Percentiles rank a stretch among this genome's conserved stretches.
phyloP scores from a whole-genome alignment of 2,888 invertebrate species.

The Yponomeuta sedellus region DNA sequence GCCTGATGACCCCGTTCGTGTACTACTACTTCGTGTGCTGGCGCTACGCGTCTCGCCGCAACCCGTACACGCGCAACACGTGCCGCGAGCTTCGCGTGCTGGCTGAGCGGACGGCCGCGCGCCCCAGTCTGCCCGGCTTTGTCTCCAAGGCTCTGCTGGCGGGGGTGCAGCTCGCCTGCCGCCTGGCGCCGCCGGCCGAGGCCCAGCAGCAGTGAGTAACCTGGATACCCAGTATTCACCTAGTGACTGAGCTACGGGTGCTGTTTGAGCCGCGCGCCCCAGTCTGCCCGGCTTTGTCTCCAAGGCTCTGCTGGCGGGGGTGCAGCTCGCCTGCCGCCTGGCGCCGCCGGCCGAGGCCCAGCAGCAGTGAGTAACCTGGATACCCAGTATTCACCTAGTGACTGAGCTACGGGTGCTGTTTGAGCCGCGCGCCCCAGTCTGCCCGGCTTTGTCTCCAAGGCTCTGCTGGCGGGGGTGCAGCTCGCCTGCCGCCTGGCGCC shows the following conservation, averaged over 20 bases:
- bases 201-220: constrained; percentile 40
- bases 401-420: constrained; percentile 87
- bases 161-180: constrained; percentile 82
- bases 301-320: constrained; percentile 74
- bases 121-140: constrained; percentile 82
- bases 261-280: constrained; percentile 81
- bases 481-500: constrained; percentile 89
- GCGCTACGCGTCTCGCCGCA: constrained; percentile 95
- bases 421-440: constrained; percentile 82
- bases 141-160: constrained; percentile 76
- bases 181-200: constrained; percentile 83
- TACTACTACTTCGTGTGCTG: constrained; percentile 96
- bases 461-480: constrained; percentile 78
- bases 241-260: constrained; percentile 90
- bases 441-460: constrained; percentile 79
- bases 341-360: constrained; percentile 79
- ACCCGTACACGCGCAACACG: constrained; percentile 96
- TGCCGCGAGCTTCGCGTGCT: constrained; percentile 90
- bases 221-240: background rate
- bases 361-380: constrained; percentile 35
- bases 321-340: constrained; percentile 84
- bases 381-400: too few species aligned
- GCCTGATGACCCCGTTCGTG: constrained; percentile 93
- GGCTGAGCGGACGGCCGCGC: constrained; percentile 80
- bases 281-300: constrained; percentile 81